Base-by-base conservation (phyloP, 2,113 vertebrate species). In the Strix aluco region DNA sequence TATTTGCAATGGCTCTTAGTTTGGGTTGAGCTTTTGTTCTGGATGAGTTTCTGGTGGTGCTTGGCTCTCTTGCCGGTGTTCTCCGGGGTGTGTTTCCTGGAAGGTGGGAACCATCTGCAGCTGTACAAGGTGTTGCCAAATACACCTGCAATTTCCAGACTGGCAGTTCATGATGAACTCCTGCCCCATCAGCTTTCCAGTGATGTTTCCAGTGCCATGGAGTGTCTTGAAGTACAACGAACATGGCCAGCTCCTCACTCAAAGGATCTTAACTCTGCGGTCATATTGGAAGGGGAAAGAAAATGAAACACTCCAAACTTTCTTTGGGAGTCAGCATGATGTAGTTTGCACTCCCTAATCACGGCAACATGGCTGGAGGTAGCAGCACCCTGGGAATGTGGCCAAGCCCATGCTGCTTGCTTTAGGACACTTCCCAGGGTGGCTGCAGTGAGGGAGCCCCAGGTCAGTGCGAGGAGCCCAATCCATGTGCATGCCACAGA, bases 401-500 rank as follows among this genome's bases (percentile, higher is more conserved):
- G 5, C 13, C 0, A 0, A 84, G 65, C 34, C 55, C 32, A 6
- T 0, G 1, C 17, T 20, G 67, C 44, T 90, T 90, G 72, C 58
- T 81, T 32, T 13, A 4, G 44, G 65, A 16, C 1, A 0, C 22
- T 71, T 29, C 70, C 34, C 19, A 23, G 21, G 19, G 40, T 2
- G 9, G 29, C 42, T 57, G 38, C 58, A 46, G 58, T 0, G 3
- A 47, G n/a, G 34, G 52, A 86, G 17, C 54, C 67, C 52, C 26
- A 3, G 58, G 55, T 21, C 32, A 13, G 26, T 1, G 2, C 1
- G 0, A 25, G 73, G 17, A 73, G 6, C 47, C 54, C 44, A 26
- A 3, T 59, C 49, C 71, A 59, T 0, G 1, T 3, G 10, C 26
- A 2, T 2, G 0, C 15, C 0, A 2, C 59, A 16, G 23, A n/a